Evolutionary conservation across 2,888 invertebrate species (phyloP).

Genomic region (Trilocha varians): DNA sequence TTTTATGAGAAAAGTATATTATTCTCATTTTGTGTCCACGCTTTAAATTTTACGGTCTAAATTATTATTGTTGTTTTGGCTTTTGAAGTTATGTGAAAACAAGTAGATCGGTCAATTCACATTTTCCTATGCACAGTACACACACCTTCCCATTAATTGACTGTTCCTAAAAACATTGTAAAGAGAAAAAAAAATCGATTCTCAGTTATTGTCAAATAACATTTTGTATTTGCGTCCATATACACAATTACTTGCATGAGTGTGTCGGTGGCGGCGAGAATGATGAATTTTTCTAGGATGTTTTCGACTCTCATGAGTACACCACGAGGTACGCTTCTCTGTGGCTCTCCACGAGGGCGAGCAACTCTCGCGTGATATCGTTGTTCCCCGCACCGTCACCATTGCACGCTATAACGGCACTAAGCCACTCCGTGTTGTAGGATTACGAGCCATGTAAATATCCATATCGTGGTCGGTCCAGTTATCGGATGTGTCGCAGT

Average conservation of each 20-base stretch:
- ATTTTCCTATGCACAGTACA: too few species aligned
- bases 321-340: conserved; percentile 35
- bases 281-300: conserved; percentile 22
- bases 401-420: conserved; percentile 81
- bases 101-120: too few species aligned
- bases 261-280: conserved; percentile 15
- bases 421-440: conserved; percentile 87
- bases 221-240: not conserved
- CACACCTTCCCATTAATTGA: not conserved
- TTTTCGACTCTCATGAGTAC: conserved; percentile 29
- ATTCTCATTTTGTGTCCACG: too few species aligned
- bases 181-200: not conserved
- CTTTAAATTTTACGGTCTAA: too few species aligned
- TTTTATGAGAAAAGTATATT: too few species aligned
- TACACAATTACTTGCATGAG: not conserved
- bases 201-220: not conserved
- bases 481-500: conserved; percentile 91
- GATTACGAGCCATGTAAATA: conserved; percentile 94
- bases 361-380: conserved; percentile 29
- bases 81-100: too few species aligned
- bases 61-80: too few species aligned
- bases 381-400: conserved; percentile 31
- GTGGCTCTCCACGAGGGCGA: conserved; percentile 28
- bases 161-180: not conserved
- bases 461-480: conserved; percentile 98